Conservation (phyloP, 1,140 invertebrate species). For the Wasmannia auropunctata region DNA sequence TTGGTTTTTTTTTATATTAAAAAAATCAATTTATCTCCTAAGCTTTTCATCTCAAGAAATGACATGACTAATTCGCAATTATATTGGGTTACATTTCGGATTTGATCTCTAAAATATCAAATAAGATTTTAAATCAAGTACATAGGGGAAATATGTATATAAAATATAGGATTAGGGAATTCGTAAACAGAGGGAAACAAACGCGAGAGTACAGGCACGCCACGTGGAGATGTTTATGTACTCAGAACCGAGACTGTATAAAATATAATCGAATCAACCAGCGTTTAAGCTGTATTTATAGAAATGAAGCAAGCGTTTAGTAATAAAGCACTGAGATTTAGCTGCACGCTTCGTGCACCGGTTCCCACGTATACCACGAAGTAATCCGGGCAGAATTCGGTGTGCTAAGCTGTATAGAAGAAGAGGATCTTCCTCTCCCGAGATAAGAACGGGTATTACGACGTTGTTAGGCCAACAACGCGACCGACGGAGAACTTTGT, state of each 20-base stretch:
- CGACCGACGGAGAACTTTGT: constrained; percentile 6
- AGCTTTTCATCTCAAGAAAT: not conserved
- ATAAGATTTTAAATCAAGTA: not conserved
- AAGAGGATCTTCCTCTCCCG: constrained; percentile 2
- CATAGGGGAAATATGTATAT: too few relatives aligned
- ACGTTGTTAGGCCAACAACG: constrained; percentile 37
- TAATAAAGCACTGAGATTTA: constrained; percentile 38
- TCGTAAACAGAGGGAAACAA: not conserved
- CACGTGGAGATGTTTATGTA: not conserved
- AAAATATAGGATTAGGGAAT: not conserved
- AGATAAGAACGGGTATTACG: constrained; percentile 28
- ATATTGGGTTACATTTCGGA: not conserved
- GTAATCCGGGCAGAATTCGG: constrained; percentile 44
- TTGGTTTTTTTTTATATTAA: not conserved
- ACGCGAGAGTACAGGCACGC: not conserved
- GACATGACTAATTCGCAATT: not conserved
- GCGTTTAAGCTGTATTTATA: constrained; percentile 28
- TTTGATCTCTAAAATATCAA: not conserved
- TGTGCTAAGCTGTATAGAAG: constrained; percentile 3
- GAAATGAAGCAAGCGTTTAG: constrained; percentile 4
- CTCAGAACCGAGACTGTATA: not conserved
- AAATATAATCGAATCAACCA: not conserved
- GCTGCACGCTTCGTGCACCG: not conserved
- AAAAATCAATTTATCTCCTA: not conserved
- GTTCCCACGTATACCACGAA: constrained; percentile 9